Conservation (phyloP, 2,113 vertebrate species). For the Apaloderma vittatum region DNA sequence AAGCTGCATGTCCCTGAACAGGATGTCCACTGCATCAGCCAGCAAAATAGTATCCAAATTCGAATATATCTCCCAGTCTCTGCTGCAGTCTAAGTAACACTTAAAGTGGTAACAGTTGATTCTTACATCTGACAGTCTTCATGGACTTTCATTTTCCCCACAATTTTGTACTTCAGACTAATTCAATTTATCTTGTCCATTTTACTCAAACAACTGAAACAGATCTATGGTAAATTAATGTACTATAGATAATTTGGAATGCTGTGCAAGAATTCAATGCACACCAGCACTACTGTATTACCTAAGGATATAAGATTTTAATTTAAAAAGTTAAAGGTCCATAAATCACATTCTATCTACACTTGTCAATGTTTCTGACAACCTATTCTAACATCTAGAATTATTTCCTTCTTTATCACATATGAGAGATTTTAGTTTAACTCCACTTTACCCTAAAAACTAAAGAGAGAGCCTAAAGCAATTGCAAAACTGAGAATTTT, state of each 20-base stretch:
- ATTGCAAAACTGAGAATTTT: background rate
- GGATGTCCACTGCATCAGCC: background rate
- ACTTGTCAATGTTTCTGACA: slow-evolving; percentile 80
- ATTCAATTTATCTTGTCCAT: slow-evolving; percentile 80
- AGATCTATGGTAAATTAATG: slow-evolving; percentile 78
- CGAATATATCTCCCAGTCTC: background rate
- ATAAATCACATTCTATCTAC: slow-evolving; percentile 80
- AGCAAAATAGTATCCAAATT: background rate
- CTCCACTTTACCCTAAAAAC: slow-evolving; percentile 55
- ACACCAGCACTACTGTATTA: slow-evolving; percentile 65
- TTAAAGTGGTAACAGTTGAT: slow-evolving; percentile 54
- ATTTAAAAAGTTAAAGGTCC: slow-evolving; percentile 81
- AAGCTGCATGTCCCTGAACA: background rate
- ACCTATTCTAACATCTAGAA: slow-evolving; percentile 79
- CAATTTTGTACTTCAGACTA: slow-evolving; percentile 73
- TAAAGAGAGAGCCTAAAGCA: background rate
- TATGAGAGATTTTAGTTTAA: slow-evolving; percentile 68
- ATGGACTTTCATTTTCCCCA: slow-evolving; percentile 49
- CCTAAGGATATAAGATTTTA: slow-evolving; percentile 79
- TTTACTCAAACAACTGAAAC: slow-evolving; percentile 77
- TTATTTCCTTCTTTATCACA: slow-evolving; percentile 78
- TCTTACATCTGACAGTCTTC: slow-evolving; percentile 66
- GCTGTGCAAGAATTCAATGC: slow-evolving; percentile 72
- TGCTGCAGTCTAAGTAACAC: background rate
- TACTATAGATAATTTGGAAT: slow-evolving; percentile 76